phyloP scores from a whole-genome alignment of 1,140 invertebrate genomes.

The Leptinotarsa defecta region DNA sequence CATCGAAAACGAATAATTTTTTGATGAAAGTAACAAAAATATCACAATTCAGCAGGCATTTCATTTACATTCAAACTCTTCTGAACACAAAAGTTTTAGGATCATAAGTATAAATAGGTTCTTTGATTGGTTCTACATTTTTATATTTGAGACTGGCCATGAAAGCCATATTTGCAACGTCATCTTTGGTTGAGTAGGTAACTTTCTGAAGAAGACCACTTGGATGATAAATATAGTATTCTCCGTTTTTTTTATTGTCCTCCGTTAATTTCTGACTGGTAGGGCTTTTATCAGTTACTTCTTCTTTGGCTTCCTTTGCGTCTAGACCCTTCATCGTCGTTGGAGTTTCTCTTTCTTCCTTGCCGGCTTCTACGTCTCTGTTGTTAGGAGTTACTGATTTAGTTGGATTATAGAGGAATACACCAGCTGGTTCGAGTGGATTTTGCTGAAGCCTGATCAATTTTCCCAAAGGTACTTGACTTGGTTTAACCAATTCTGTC shows the following conservation, averaged over 20 bases:
- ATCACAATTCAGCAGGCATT: no score
- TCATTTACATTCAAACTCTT: background rate
- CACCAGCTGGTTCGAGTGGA: background rate
- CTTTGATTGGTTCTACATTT: conserved; percentile 61
- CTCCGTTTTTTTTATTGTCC: conserved; percentile 45
- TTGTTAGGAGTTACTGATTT: background rate
- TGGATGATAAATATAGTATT: conserved; percentile 62
- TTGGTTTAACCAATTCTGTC: background rate
- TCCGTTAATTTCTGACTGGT: background rate
- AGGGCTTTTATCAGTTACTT: background rate
- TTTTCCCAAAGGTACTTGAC: background rate
- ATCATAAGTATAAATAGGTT: conserved; percentile 61
- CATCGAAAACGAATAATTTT: no score
- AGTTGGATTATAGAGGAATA: background rate
- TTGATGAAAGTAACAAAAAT: no score
- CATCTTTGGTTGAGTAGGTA: conserved; percentile 58
- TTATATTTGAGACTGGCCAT: conserved; percentile 61
- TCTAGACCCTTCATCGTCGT: background rate
- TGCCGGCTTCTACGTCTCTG: background rate
- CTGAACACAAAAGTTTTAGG: conserved; percentile 34
- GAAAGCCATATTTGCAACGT: conserved; percentile 61
- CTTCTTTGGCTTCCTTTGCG: background rate
- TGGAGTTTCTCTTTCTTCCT: background rate
- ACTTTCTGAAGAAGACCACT: conserved; percentile 61
- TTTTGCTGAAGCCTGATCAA: background rate